These are phyloP conservation scores for Phenganax stokvisi DNA, from an alignment of 92 coral and sea anemone genomes.

Conservation along the genomic window DNA sequence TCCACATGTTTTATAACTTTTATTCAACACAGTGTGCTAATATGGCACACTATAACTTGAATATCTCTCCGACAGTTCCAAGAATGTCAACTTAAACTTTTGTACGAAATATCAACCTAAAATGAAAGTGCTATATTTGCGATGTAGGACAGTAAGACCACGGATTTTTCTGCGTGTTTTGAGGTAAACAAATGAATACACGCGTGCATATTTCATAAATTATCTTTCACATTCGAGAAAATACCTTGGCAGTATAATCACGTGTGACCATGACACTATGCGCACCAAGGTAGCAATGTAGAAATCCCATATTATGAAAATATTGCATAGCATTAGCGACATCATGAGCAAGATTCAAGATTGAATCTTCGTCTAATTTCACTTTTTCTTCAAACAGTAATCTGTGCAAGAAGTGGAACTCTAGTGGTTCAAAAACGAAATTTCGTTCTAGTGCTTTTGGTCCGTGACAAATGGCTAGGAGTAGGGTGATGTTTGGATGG, in stretches of 20 bases:
- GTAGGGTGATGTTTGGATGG: conserved; percentile 74
- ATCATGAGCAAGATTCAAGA: conserved; percentile 63
- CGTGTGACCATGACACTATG: conserved; percentile 72
- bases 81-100: too few species aligned
- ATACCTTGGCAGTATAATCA: conserved; percentile 73
- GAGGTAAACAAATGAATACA: too few species aligned
- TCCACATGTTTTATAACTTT: too few species aligned
- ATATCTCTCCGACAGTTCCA: too few species aligned
- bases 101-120: too few species aligned
- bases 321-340: conserved; percentile 81
- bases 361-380: conserved; percentile 62
- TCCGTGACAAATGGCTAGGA: conserved; percentile 67
- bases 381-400: conserved; percentile 60
- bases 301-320: conserved; percentile 72
- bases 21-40: too few species aligned
- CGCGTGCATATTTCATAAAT: too few species aligned
- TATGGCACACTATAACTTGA: too few species aligned
- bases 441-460: conserved; percentile 50
- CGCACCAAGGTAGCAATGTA: conserved; percentile 80
- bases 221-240: not conserved
- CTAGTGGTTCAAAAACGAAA: conserved; percentile 73
- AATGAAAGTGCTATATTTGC: too few species aligned
- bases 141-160: too few species aligned
- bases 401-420: conserved; percentile 48
- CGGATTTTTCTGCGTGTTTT: too few species aligned